Base-by-base conservation (phyloP, 2,113 vertebrate species). In the Ploceus nigricollis region DNA sequence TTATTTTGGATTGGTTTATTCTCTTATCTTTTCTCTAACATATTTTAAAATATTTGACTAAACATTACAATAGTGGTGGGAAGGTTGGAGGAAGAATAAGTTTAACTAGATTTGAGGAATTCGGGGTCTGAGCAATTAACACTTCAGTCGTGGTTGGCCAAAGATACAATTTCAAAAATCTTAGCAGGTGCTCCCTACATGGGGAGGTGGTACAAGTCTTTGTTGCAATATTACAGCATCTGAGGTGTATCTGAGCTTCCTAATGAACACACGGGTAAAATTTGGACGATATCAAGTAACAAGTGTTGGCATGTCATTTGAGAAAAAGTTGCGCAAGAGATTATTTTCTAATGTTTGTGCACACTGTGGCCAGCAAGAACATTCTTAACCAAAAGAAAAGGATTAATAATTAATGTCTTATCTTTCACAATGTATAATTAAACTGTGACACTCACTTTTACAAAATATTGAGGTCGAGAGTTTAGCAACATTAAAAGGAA, bases 381-480 rank as follows among this genome's bases (percentile, higher is more conserved):
- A 53, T 22, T 66, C 57, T 73, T 70, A 81, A 44, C 22, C 12
- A 76, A 87, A 81, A 65, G 10, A 75, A 80, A 81, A 68, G 28
- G 7, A 65, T 39, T 69, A 42, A 93, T 87, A 94, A 77, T 23
- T 6, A 83, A 45, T 71, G 21, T 44, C 54, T 69, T 66, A 50
- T 45, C 44, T 79, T 91, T 88, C n/a, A 60, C 30, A 68, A 56
- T 35, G 69, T 93, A 45, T 83, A 79, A 94, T 87, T 94, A 94
- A 92, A 56, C 11, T 57, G 51, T 57, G 40, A 82, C 84, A 87
- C 44, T 64, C 4, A 53, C 81, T 93, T 90, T 80, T 68, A 82
- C 44, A 79, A 91, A 96, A 92, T 66, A 88, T 15, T 53, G 61
- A 77, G 68, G 65, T 90, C 89, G 94, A 89, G 65, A 93, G 40